Percentiles rank a stretch among this genome's conserved stretches.
Conservation (phyloP, 64 coral and sea anemone genomes). For the Stichodactyla mertensii region DNA sequence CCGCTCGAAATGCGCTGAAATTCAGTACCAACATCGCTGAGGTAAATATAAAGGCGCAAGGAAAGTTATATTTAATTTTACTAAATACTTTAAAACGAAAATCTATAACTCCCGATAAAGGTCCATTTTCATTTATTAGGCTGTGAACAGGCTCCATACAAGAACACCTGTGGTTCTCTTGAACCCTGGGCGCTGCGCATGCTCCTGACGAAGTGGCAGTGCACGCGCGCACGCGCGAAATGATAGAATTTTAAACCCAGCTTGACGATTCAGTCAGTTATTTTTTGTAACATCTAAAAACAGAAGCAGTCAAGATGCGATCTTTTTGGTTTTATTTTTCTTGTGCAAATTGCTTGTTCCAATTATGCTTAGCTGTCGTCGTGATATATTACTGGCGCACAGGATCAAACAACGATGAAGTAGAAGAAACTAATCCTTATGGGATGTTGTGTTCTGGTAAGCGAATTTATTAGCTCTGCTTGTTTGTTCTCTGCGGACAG, state of each 20-base stretch:
- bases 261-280: neutral
- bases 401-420: neutral
- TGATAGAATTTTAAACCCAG: neutral
- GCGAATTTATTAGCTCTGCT: neutral
- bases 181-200: no score
- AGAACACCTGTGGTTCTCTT: no score
- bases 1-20: no score
- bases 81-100: no score
- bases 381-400: neutral
- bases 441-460: neutral
- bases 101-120: no score
- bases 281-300: neutral
- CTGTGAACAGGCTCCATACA: no score
- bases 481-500: neutral
- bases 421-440: neutral
- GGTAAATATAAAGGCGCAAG: neutral
- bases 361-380: neutral
- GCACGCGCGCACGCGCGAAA: neutral
- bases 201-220: neutral
- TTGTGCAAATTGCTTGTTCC: neutral
- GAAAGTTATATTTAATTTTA: neutral
- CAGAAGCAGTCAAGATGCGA: neutral
- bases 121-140: no score
- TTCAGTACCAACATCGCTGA: no score
- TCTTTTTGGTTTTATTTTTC: neutral